phyloP scores from a whole-genome alignment of 2,797 vertebrate genomes.

The Acanthurus leucopareius region DNA sequence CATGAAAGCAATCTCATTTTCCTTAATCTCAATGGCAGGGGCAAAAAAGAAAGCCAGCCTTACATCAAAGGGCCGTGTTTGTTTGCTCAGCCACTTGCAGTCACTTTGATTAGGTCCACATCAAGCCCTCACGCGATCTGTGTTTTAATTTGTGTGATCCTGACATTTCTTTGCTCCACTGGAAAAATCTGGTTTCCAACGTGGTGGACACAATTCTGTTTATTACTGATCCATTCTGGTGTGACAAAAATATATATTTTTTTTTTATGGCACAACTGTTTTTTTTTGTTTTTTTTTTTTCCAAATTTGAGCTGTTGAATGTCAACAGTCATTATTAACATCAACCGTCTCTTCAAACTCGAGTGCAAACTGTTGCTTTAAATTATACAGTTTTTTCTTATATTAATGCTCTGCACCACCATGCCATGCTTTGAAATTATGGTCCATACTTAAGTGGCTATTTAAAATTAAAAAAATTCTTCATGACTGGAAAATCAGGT shows the following conservation, averaged over 20 bases:
- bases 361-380: not conserved
- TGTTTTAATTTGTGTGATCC: constrained; percentile 58
- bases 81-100: constrained; percentile 71
- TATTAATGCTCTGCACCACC: not conserved
- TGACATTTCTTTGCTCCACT: constrained; percentile 61
- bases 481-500: constrained; percentile 33
- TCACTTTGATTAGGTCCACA: constrained; percentile 74
- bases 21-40: constrained; percentile 70
- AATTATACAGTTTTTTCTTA: constrained; percentile 3
- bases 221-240: not conserved
- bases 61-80: constrained; percentile 75
- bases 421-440: constrained; percentile 5
- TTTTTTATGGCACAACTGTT: too few species aligned
- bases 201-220: not conserved
- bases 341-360: not conserved
- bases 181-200: constrained; percentile 17
- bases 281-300: not conserved
- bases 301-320: not conserved
- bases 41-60: constrained; percentile 61
- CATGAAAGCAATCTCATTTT: constrained; percentile 78
- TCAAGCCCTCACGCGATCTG: constrained; percentile 52
- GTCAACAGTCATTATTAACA: not conserved
- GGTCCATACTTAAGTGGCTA: constrained; percentile 13
- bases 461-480: constrained; percentile 7
- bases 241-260: not conserved